Evolutionary conservation across 2,888 invertebrate species (phyloP).

Genomic region (Mesodorylaimus sp.): DNA sequence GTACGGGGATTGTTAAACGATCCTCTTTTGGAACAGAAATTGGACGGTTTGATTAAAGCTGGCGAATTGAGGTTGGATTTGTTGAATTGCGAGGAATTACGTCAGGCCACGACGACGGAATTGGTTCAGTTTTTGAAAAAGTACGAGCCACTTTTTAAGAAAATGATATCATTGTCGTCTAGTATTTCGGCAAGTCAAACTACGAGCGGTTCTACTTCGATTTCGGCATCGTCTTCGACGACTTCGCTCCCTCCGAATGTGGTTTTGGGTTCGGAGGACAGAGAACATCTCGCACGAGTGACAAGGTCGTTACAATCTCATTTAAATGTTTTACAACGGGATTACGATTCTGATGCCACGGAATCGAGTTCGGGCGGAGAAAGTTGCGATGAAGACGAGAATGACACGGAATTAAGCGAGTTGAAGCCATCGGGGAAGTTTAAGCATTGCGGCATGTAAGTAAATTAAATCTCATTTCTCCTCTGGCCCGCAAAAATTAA

Average conservation of each 20-base stretch:
- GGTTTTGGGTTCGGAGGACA: not conserved
- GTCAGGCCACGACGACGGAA: not conserved
- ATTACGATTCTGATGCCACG: constrained; percentile 66
- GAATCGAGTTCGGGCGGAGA: constrained; percentile 82
- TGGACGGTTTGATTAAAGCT: not conserved
- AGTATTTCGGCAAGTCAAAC: not conserved
- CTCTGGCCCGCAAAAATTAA: not conserved
- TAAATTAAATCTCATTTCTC: no score
- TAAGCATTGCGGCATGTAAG: no score
- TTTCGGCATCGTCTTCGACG: no score
- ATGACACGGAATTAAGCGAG: constrained; percentile 11
- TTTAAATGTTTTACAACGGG: not conserved
- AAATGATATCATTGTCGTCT: not conserved
- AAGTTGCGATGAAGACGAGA: constrained; percentile 62
- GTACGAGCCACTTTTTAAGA: not conserved
- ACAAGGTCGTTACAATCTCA: not conserved
- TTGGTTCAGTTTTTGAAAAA: not conserved
- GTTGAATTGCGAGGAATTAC: not conserved
- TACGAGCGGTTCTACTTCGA: no score
- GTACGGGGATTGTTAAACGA: no score
- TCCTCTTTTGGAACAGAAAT: not conserved
- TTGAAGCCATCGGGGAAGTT: not conserved
- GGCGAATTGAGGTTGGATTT: not conserved
- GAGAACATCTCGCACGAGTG: not conserved
- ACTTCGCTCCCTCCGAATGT: no score